Evolutionary conservation across 1,140 invertebrate species (phyloP).

Genomic region (Drosophila murphyi): DNA sequence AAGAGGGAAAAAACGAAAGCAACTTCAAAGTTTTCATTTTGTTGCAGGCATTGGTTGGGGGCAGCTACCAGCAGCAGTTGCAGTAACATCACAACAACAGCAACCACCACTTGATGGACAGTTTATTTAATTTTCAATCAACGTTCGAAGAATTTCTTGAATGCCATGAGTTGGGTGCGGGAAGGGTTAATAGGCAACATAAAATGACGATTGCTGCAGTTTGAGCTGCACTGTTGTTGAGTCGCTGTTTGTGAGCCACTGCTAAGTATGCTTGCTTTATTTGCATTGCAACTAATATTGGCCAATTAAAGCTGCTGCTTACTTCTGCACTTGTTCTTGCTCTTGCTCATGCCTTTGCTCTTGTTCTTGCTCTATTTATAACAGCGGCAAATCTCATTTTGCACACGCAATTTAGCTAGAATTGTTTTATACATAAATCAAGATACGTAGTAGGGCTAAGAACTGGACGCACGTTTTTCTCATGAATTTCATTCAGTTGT

Average conservation of each 20-base stretch:
- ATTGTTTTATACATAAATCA: constrained; percentile 12
- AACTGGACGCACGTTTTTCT: constrained; percentile 51
- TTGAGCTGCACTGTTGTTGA: background rate
- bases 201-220: background rate
- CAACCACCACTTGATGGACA: constrained; percentile 53
- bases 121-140: constrained; percentile 69
- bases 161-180: background rate
- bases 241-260: background rate
- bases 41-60: constrained; percentile 24
- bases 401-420: constrained; percentile 46
- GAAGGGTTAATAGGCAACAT: background rate
- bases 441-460: constrained; percentile 13
- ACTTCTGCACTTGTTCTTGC: background rate
- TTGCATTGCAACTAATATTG: background rate
- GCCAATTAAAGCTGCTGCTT: too few species aligned
- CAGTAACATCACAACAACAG: too few species aligned
- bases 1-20: background rate
- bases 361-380: constrained; percentile 23
- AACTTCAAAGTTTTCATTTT: constrained; percentile 8
- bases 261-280: background rate
- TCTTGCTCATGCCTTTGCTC: constrained; percentile 3
- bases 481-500: constrained; percentile 49
- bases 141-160: constrained; percentile 33
- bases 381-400: constrained; percentile 36
- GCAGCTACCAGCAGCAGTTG: constrained; percentile 1